Percentiles rank a stretch among this genome's conserved stretches.
Conservation (phyloP, 1,140 invertebrate genomes). For the Saccostrea glomerata region DNA sequence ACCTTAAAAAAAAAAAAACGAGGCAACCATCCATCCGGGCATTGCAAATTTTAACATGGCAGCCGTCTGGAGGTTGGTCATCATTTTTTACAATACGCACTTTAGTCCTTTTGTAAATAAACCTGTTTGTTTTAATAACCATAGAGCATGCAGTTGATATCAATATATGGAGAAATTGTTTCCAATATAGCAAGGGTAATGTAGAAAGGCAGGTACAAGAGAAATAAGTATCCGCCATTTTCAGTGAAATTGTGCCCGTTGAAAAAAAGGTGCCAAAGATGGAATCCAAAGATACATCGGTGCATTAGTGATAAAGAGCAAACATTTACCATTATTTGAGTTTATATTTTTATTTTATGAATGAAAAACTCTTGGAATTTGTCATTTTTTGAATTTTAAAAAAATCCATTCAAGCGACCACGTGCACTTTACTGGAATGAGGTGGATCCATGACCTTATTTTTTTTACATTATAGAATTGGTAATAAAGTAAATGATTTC, state of each 20-base stretch:
- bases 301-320: neutral
- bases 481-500: too few species aligned
- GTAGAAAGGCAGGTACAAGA: neutral
- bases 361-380: neutral
- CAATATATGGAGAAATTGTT: neutral
- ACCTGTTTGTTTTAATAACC: neutral
- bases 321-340: neutral
- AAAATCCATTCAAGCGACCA: neutral
- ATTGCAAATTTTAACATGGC: slow-evolving; percentile 60
- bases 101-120: slow-evolving; percentile 2
- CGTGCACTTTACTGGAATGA: neutral
- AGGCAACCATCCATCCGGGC: slow-evolving; percentile 60
- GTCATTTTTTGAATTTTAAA: neutral
- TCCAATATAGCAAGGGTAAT: neutral
- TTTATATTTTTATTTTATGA: neutral
- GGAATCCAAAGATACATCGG: neutral
- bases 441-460: too few species aligned
- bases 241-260: slow-evolving; percentile 9
- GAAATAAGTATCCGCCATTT: slow-evolving; percentile 51
- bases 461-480: too few species aligned
- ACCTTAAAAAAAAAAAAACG: slow-evolving; percentile 40
- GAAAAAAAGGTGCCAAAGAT: slow-evolving; percentile 15
- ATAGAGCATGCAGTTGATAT: neutral
- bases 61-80: slow-evolving; percentile 62
- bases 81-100: slow-evolving; percentile 14